Evolutionary conservation across 2,113 vertebrate species (phyloP).

Genomic region (Zapornia atra): DNA sequence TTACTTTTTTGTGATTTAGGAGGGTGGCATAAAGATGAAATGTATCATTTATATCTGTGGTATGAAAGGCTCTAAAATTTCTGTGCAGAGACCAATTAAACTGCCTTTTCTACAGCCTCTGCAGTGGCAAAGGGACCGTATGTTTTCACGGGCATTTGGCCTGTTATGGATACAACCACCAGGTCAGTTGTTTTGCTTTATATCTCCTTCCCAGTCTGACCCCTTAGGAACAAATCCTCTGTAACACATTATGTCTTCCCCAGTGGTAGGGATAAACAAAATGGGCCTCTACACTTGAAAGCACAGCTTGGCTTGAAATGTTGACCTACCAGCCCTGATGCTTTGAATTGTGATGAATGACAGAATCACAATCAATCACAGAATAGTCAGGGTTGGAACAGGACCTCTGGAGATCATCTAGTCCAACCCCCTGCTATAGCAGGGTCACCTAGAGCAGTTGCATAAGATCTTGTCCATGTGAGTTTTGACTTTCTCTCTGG

Average conservation of each 20-base stretch:
- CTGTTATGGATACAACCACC: background rate
- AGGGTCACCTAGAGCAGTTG: too few species aligned
- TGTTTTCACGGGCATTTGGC: background rate
- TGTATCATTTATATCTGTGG: slow-evolving; percentile 36
- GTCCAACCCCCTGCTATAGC: too few species aligned
- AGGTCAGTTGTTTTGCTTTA: background rate
- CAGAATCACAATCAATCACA: too few species aligned
- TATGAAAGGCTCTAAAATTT: slow-evolving; percentile 31
- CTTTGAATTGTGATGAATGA: background rate
- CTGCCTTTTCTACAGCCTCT: background rate
- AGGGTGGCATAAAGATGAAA: slow-evolving; percentile 32
- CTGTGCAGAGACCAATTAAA: slow-evolving; percentile 14
- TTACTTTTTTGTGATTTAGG: slow-evolving; percentile 36
- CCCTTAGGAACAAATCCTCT: background rate
- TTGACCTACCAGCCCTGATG: background rate
- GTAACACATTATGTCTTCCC: background rate
- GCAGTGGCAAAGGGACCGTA: accelerated
- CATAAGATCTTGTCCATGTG: too few species aligned
- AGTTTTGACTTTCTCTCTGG: too few species aligned
- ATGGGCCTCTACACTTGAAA: accelerated
- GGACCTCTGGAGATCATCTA: too few species aligned
- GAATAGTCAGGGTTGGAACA: too few species aligned
- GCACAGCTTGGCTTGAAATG: background rate
- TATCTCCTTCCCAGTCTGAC: background rate
- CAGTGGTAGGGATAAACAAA: background rate